These are phyloP conservation scores for Drosophila maculinotata DNA, from an alignment of 2,888 invertebrate species.

Conservation along the genomic window DNA sequence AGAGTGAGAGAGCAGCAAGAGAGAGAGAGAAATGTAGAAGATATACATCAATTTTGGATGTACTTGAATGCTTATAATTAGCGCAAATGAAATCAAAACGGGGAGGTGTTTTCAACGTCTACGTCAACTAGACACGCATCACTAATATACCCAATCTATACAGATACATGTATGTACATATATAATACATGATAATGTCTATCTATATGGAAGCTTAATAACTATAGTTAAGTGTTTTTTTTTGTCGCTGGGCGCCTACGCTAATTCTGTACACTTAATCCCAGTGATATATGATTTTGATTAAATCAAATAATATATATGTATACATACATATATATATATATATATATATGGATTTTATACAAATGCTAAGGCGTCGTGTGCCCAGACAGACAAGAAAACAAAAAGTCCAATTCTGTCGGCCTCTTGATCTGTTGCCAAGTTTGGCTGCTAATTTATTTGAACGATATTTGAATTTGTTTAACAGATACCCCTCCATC, in stretches of 20 bases:
- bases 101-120: conserved; percentile 42
- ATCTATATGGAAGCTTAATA: not conserved
- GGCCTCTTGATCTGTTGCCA: conserved; percentile 62
- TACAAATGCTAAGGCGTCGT: conserved; percentile 35
- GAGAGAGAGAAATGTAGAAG: not conserved
- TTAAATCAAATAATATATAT: conserved; percentile 46
- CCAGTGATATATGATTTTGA: conserved; percentile 42
- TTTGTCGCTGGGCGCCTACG: conserved; percentile 39
- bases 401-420: conserved; percentile 11
- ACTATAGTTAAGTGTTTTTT: conserved; percentile 10
- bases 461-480: conserved; percentile 41
- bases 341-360: conserved; percentile 14
- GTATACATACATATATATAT: conserved; percentile 3
- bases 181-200: conserved; percentile 3
- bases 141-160: conserved; percentile 12
- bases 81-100: conserved; percentile 37
- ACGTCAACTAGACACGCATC: conserved; percentile 49
- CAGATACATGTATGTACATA: not conserved
- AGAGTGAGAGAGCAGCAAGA: not conserved
- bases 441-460: conserved; percentile 57
- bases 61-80: conserved; percentile 56
- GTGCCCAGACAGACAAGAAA: conserved; percentile 52
- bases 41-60: conserved; percentile 13
- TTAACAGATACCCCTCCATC: conserved; percentile 9
- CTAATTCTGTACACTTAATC: conserved; percentile 44